A percentile compares a stretch with the other conserved stretches of the same genome.
These are phyloP conservation scores for Polyommatus icarus DNA, from an alignment of 2,888 invertebrate species.

Conservation along the genomic window DNA sequence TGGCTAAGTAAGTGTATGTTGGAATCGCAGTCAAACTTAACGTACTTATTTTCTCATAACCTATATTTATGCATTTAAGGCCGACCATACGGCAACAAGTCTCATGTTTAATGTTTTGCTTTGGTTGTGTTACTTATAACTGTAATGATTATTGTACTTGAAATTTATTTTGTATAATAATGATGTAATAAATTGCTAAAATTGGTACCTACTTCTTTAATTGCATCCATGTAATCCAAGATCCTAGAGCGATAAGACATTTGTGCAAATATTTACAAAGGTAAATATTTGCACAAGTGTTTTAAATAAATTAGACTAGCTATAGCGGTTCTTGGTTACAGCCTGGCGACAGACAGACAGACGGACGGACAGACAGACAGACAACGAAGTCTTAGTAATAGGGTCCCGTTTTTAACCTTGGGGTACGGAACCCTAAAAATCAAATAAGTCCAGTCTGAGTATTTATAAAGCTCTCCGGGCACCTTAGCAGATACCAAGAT, in stretches of 20 bases:
- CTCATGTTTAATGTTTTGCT: constrained; percentile 77
- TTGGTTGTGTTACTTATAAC: constrained; percentile 79
- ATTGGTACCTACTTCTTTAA: constrained; percentile 47
- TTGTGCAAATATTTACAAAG: too few relatives aligned
- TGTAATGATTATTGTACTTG: constrained; percentile 77
- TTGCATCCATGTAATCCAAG: background rate
- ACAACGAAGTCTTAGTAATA: too few relatives aligned
- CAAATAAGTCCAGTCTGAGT: too few relatives aligned
- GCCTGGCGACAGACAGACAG: too few relatives aligned
- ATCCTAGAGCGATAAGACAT: background rate
- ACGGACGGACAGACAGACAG: too few relatives aligned
- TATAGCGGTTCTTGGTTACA: too few relatives aligned
- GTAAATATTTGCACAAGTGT: too few relatives aligned
- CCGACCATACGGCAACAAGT: constrained; percentile 56
- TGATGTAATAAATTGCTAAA: constrained; percentile 78
- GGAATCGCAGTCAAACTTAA: constrained; percentile 64
- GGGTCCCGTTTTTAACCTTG: too few relatives aligned
- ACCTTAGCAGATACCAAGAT: too few relatives aligned
- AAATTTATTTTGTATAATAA: constrained; percentile 80
- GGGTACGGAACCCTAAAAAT: too few relatives aligned
- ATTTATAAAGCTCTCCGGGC: too few relatives aligned
- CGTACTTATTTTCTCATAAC: constrained; percentile 50
- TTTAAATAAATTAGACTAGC: too few relatives aligned
- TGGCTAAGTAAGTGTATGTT: constrained; percentile 47
- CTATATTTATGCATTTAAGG: constrained; percentile 69